Conservation (phyloP, 2,113 vertebrate species). For the Scortum barcoo region DNA sequence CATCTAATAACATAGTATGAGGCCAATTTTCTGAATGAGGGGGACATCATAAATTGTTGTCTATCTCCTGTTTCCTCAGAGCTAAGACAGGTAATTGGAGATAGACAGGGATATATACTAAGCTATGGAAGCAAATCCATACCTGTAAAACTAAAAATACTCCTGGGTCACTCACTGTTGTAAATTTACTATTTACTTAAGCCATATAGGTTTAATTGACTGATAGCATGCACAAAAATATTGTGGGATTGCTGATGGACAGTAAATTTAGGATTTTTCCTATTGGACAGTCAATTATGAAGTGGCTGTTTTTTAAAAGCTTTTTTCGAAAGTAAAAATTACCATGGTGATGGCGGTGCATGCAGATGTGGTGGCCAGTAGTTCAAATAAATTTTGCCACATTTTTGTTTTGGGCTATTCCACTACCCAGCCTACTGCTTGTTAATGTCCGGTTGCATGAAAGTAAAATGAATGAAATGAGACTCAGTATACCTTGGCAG, state of each 20-base stretch:
- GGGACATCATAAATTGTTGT: not conserved
- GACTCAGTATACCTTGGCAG: too few relatives aligned
- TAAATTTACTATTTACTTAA: too few relatives aligned
- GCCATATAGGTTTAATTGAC: too few relatives aligned
- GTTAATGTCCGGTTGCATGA: too few relatives aligned
- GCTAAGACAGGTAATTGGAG: not conserved
- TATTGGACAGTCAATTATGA: not conserved
- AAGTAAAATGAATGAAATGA: too few relatives aligned
- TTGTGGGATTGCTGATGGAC: not conserved
- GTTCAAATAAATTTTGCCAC: too few relatives aligned
- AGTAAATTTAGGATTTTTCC: not conserved
- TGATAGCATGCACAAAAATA: too few relatives aligned
- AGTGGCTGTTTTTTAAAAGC: too few relatives aligned
- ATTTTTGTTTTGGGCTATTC: too few relatives aligned
- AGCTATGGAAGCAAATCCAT: not conserved
- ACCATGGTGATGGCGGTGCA: too few relatives aligned
- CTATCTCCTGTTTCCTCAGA: slow-evolving; percentile 2
- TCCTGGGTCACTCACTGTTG: not conserved
- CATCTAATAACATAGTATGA: not conserved
- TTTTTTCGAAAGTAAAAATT: not conserved
- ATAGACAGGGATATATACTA: not conserved
- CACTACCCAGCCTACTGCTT: too few relatives aligned
- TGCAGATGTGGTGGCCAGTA: too few relatives aligned
- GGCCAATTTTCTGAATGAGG: not conserved
- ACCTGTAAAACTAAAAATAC: not conserved